These are phyloP conservation scores for Lepilemur septentrionalis DNA, from an alignment of 2,797 vertebrate genomes.

Conservation along the genomic window DNA sequence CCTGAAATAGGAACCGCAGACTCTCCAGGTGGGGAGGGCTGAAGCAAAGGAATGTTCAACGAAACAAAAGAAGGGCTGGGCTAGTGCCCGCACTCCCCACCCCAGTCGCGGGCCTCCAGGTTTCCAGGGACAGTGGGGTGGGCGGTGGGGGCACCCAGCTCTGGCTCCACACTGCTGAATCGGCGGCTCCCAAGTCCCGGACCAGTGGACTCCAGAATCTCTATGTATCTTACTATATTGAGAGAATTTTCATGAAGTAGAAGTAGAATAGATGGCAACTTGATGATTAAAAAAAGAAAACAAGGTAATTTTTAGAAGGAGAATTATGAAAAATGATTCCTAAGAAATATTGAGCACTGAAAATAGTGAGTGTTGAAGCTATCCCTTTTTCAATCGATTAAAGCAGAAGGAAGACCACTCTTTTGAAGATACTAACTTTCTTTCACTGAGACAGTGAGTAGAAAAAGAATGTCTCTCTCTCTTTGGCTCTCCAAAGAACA, in stretches of 20 bases:
- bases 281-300: background rate
- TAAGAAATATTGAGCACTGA: background rate
- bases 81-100: background rate
- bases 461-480: background rate
- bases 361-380: background rate
- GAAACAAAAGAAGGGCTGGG: slow-evolving; percentile 15
- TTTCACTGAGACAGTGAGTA: background rate
- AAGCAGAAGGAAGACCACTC: background rate
- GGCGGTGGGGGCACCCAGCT: background rate
- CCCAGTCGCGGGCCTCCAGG: background rate
- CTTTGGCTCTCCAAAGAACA: slow-evolving; percentile 14
- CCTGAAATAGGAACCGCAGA: background rate
- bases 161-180: background rate
- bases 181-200: background rate
- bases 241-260: background rate
- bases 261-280: background rate
- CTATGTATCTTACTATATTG: background rate
- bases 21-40: background rate
- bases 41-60: background rate
- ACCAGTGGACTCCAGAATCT: background rate
- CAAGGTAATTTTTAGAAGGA: background rate
- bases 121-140: background rate
- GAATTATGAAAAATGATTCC: background rate
- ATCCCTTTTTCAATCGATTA: background rate
- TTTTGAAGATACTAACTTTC: background rate